Base-by-base conservation (phyloP, 2,888 invertebrate species). In the Mycalesis mineus region DNA sequence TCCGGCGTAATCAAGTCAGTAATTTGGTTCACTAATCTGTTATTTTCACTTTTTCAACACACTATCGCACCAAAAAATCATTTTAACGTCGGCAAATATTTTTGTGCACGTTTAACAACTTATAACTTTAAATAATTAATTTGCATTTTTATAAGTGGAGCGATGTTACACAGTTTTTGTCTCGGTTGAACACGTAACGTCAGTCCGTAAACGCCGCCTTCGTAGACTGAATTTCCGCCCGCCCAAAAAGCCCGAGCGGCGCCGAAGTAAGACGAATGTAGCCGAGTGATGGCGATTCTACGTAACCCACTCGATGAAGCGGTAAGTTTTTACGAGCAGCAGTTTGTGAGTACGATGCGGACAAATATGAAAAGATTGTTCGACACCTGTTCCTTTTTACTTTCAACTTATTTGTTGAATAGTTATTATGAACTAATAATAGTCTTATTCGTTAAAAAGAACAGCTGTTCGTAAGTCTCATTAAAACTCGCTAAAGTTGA, bases 271-370 rank as follows among this genome's bases (percentile, higher is more conserved):
- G 52, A 51, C 71, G 70, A 66, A 48, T 36, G 14, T 13, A 44
- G 45, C 67, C 73, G 73, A 72, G 68, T 65, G 65, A 65, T 65
- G 71, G 73, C 83, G 82, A 81, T 81, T 80, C 65, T 79, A 81
- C 76, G 79, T 77, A 82, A 81, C 78, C 84, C 78, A 83, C 84
- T 82, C 84, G 85, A 87, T 88, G 87, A 86, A 87, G 87, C 86
- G 86, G 86, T 87, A 86, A 86, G 84, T 85, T 88, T 87, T 87
- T 86, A 88, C 80, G 84, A 84, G 79, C 79, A 76, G 78, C 81
- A 80, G 74, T 77, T 78, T 79, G 78, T 74, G 78, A 82, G 75
- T 75, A 77, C 74, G 77, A 79, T 80, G 71, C 75, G 75, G 74
- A 75, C 79, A 78, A 78, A 81, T 82, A 78, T 78, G 78, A 82